Evolutionary conservation across 2,113 vertebrate species (phyloP).

Genomic region (Hylia prasina): DNA sequence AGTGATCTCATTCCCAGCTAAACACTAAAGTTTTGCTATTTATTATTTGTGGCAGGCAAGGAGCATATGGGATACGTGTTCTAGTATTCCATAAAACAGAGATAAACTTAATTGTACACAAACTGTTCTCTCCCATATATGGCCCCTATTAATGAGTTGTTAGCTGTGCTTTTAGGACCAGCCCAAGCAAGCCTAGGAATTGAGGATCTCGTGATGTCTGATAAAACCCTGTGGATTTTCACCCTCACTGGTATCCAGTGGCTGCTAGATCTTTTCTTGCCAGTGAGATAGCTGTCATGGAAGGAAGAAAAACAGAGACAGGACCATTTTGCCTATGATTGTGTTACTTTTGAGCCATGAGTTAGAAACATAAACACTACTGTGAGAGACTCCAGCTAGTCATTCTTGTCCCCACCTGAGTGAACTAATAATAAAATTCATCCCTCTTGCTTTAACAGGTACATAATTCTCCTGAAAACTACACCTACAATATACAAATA

Average conservation of each 20-base stretch:
- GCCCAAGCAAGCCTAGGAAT: neutral
- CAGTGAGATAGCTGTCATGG: neutral
- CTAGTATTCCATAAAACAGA: neutral
- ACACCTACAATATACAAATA: slow-evolving; percentile 22
- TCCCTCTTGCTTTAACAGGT: slow-evolving; percentile 37
- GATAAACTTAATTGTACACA: neutral
- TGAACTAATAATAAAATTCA: neutral
- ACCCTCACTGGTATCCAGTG: neutral
- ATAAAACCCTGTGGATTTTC: neutral
- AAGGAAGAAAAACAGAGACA: neutral
- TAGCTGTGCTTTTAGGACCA: neutral
- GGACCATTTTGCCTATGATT: neutral
- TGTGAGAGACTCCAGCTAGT: neutral
- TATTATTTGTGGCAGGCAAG: neutral
- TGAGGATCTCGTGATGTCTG: neutral
- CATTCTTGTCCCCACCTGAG: neutral
- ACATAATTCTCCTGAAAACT: slow-evolving; percentile 62
- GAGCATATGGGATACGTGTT: neutral
- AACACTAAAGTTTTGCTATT: neutral
- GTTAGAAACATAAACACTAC: neutral
- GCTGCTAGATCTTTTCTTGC: neutral
- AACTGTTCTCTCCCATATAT: neutral
- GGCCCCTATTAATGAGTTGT: neutral
- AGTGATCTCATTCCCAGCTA: neutral
- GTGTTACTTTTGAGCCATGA: neutral